phyloP scores from a whole-genome alignment of 2,888 invertebrate genomes.

The Phytoseiulus persimilis region DNA sequence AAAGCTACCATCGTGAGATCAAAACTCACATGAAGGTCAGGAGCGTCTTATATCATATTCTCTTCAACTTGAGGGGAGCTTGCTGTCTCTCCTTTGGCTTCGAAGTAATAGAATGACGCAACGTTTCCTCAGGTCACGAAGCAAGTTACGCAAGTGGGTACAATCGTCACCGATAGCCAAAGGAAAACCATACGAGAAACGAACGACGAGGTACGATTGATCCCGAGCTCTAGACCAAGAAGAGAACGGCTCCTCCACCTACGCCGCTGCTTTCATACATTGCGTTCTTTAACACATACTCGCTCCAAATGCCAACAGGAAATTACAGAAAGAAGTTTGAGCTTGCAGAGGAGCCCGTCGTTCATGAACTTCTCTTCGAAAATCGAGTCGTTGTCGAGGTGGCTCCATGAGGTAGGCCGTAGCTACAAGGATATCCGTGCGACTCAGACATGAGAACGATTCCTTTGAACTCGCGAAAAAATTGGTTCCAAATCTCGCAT shows the following conservation, averaged over 20 bases:
- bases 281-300: no score
- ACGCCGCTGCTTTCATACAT: no score
- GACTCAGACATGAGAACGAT: no score
- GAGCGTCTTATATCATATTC: no score
- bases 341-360: slow-evolving; percentile 17
- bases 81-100: no score
- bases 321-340: not conserved
- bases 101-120: not conserved
- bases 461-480: no score
- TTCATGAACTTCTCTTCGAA: slow-evolving; percentile 26
- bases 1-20: not conserved
- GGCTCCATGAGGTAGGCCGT: slow-evolving; percentile 19
- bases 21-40: not conserved
- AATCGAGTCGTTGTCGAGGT: slow-evolving; percentile 9
- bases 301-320: not conserved
- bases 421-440: no score
- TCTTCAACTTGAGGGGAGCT: no score
- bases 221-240: not conserved
- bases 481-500: no score
- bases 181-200: not conserved
- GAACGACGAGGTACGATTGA: not conserved
- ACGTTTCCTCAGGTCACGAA: not conserved
- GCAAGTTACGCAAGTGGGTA: not conserved
- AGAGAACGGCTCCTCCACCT: no score
- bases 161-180: not conserved